Conservation (phyloP, 2,113 vertebrate genomes). For the Chaetodon auriga region DNA sequence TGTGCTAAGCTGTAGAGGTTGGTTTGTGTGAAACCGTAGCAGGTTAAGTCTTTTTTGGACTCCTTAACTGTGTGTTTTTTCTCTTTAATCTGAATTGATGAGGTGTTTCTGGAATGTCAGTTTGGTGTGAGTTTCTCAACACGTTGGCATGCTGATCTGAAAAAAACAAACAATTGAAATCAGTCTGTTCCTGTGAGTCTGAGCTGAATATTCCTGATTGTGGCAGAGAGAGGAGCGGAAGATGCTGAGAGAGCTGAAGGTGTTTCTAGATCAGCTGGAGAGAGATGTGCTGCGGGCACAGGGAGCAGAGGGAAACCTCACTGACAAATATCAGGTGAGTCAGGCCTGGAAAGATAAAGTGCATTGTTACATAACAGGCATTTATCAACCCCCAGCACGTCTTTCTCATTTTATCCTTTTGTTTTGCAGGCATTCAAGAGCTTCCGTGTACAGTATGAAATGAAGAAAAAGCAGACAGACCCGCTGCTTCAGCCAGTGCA, state of each 20-base stretch:
- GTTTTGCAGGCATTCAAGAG: constrained; percentile 90
- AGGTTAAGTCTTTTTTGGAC: not conserved
- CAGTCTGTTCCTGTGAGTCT: constrained; percentile 5
- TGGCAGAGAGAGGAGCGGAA: constrained; percentile 91
- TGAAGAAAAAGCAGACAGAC: constrained; percentile 93
- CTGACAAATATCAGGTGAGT: constrained; percentile 95
- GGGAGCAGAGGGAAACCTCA: constrained; percentile 88
- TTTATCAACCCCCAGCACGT: not conserved
- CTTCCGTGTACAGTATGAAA: constrained; percentile 93
- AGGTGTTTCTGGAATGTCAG: constrained; percentile 16
- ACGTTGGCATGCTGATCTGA: constrained; percentile 9
- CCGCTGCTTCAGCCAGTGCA: constrained; percentile 88
- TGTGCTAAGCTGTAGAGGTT: constrained; percentile 1
- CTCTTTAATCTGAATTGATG: constrained; percentile 4
- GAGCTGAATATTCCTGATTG: constrained; percentile 35
- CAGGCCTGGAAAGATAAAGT: not conserved
- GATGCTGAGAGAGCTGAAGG: constrained; percentile 91
- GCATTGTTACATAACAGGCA: not conserved
- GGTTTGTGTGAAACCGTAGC: not conserved
- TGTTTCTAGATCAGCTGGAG: constrained; percentile 96
- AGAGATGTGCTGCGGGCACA: constrained; percentile 93
- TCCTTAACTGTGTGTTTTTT: constrained; percentile 9
- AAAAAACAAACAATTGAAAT: not conserved
- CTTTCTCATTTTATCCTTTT: not conserved
- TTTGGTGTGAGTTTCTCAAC: constrained; percentile 12